Conservation (phyloP, 2,888 invertebrate genomes). For the Dinocampus coccinellae region DNA sequence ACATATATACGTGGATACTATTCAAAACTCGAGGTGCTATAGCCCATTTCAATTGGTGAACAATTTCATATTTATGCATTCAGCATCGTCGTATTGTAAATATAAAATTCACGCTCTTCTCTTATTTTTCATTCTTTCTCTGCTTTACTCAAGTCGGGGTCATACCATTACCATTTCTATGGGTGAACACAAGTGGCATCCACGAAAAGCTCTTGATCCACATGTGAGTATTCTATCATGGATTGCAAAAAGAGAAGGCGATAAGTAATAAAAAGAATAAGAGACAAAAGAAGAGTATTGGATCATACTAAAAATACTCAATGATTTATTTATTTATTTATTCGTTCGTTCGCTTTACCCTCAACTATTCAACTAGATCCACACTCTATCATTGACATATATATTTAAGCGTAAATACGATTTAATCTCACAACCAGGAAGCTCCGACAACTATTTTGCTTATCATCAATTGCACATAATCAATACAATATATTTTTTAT, state of each 20-base stretch:
- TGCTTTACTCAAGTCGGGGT: background rate
- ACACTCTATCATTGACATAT: background rate
- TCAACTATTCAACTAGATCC: background rate
- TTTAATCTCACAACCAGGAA: background rate
- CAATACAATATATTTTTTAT: background rate
- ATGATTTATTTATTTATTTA: slow-evolving; percentile 23
- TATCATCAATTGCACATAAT: slow-evolving; percentile 7
- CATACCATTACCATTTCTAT: slow-evolving; percentile 25
- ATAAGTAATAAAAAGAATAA: background rate
- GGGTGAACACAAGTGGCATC: slow-evolving; percentile 18
- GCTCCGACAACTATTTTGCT: background rate
- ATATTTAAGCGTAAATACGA: background rate
- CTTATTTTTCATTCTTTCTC: too few species aligned
- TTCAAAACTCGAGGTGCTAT: background rate
- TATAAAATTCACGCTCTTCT: slow-evolving; percentile 10
- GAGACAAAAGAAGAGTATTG: background rate
- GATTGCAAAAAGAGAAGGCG: background rate
- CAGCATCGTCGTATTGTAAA: slow-evolving; percentile 26
- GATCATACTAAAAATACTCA: background rate
- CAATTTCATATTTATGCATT: slow-evolving; percentile 32
- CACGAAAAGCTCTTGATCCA: slow-evolving; percentile 13
- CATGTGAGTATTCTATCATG: slow-evolving; percentile 12
- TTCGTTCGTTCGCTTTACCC: background rate
- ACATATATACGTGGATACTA: background rate
- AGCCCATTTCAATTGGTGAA: slow-evolving; percentile 31